Conservation (phyloP, 1,140 invertebrate species). For the Drosophila suzukii region DNA sequence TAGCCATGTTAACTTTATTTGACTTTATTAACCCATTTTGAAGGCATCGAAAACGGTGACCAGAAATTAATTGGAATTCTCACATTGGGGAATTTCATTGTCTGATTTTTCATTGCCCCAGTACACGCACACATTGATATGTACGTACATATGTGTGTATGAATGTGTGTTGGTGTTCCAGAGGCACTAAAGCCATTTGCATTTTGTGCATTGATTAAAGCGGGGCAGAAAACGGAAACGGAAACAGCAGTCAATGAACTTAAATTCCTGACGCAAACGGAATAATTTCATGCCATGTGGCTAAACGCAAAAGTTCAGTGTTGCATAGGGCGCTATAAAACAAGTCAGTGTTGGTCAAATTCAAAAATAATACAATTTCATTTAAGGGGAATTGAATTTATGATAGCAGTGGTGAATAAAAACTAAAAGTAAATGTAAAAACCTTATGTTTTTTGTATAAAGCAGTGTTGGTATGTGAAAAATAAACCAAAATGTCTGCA, state of each 20-base stretch:
- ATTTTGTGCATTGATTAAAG: conserved; percentile 61
- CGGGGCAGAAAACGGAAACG: conserved; percentile 21
- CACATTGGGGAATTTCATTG: conserved; percentile 62
- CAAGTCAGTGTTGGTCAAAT: not conserved
- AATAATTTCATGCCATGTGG: conserved; percentile 13
- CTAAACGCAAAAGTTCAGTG: not conserved
- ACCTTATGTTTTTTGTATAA: too few relatives aligned
- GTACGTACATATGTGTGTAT: not conserved
- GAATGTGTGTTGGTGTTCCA: conserved; percentile 15
- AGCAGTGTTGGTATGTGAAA: too few relatives aligned
- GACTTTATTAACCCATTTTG: conserved; percentile 76
- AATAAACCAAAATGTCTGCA: too few relatives aligned
- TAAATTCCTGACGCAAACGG: not conserved
- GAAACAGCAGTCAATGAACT: conserved; percentile 23
- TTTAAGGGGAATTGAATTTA: too few relatives aligned
- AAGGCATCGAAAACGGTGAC: conserved; percentile 70
- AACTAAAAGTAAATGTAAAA: too few relatives aligned
- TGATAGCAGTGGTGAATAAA: too few relatives aligned
- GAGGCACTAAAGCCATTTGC: conserved; percentile 59
- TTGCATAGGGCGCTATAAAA: not conserved
- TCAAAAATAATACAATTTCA: not conserved
- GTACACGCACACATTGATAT: not conserved
- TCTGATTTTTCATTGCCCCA: conserved; percentile 49
- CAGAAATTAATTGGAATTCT: conserved; percentile 80
- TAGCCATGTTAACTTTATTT: conserved; percentile 66